phyloP scores from a whole-genome alignment of 2,113 vertebrate genomes.

The zebrafish (Danio rerio) region DNA sequence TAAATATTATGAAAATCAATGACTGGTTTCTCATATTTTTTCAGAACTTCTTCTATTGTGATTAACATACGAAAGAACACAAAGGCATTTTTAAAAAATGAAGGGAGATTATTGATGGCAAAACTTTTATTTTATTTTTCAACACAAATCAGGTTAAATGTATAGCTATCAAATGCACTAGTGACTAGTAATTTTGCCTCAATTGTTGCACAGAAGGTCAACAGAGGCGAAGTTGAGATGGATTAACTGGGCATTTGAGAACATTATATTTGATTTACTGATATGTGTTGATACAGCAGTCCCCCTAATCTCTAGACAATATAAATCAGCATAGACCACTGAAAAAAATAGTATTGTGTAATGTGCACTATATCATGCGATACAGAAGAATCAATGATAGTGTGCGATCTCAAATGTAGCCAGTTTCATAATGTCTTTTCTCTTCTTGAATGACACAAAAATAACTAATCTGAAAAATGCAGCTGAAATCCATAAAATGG shows the following conservation, averaged over 20 bases:
- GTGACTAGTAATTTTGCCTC: background rate
- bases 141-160: too few relatives aligned
- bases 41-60: too few relatives aligned
- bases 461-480: constrained; percentile 36
- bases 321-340: background rate
- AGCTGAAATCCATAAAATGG: constrained; percentile 25
- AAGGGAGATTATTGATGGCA: too few relatives aligned
- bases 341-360: background rate
- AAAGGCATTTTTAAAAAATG: too few relatives aligned
- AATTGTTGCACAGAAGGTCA: background rate
- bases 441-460: constrained; percentile 1
- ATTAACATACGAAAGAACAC: too few relatives aligned
- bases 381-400: background rate
- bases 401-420: background rate
- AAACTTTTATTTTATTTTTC: too few relatives aligned
- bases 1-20: too few relatives aligned
- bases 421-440: background rate
- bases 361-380: background rate
- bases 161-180: too few relatives aligned
- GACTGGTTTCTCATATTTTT: too few relatives aligned
- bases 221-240: background rate
- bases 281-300: too few relatives aligned
- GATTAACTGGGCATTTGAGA: background rate
- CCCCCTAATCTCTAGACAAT: background rate
- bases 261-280: background rate